Evolutionary conservation across 1,140 invertebrate genomes (phyloP), one percentile per base, ranked within the genome.

Genomic region (Bombus cullumanus): DNA sequence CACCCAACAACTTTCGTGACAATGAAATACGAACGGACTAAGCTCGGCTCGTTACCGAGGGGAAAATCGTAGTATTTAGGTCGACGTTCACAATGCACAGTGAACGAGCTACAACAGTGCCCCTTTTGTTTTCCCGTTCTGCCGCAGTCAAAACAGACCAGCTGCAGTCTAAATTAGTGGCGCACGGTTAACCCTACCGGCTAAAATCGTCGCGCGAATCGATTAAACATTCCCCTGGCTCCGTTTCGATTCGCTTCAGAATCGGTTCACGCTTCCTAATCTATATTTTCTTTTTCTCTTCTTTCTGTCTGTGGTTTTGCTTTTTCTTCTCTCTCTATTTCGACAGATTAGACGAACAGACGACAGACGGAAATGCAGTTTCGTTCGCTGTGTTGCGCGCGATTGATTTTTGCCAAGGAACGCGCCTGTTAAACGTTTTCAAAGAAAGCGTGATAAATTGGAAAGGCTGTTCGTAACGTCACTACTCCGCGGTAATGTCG

Each of bases 91-190:
- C 83, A 57, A 85, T 85, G 78, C 76, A 31, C 31, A 13, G 53
- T n/a, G n/a, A n/a, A n/a, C 39, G 31, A 15, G 22, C 83, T 57
- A 66, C 39, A 69, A 85, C 83, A 85, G 83, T 72, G 68, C 53
- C 39, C 82, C 77, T 64, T 72, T 85, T 85, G 77, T 85, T 59
- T 59, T 57, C 31, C 10, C 68, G n/a, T 41, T 84, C 77, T 15
- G 66, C 47, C 39, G 41, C 68, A 72, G 82, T 78, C 74, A 78
- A 83, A 83, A 83, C 82, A 78, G 43, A 83, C 43, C 47, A 59
- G 31, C 34, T 57, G 82, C 82, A 69, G 77, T 80, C 39, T 72
- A 85, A 85, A 85, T 85, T 73, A 85, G 39, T 34, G 71, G n/a
- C 57, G 81, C 41, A 34, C 80, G 25, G 34, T 57, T 39, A 78